Evolutionary conservation across 1,140 invertebrate species (phyloP).

Genomic region (Dreissena rostriformis): DNA sequence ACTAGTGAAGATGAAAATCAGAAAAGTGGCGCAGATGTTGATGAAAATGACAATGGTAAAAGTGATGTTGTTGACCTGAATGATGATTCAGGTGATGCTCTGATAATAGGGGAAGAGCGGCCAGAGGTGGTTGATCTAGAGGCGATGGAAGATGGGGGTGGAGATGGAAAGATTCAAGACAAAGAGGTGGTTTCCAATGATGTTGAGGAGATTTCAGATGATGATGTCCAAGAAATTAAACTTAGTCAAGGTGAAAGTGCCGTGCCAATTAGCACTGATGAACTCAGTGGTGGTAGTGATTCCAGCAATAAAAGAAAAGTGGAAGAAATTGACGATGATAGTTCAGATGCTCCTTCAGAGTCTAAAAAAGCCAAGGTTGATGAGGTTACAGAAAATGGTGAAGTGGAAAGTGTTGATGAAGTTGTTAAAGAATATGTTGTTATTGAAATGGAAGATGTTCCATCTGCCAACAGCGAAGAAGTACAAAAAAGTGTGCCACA

Average conservation of each 20-base stretch:
- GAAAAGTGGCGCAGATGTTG: not conserved
- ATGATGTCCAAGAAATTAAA: conserved; percentile 44
- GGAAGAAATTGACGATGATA: conserved; percentile 46
- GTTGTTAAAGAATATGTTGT: conserved; percentile 73
- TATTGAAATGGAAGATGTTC: conserved; percentile 74
- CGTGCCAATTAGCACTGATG: conserved; percentile 24
- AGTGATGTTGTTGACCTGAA: conserved; percentile 31
- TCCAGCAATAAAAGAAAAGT: conserved; percentile 43
- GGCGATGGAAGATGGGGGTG: conserved; percentile 4
- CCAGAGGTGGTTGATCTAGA: conserved; percentile 7
- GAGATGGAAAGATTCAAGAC: conserved; percentile 17
- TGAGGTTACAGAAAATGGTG: conserved; percentile 35
- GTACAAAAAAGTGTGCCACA: conserved; percentile 67
- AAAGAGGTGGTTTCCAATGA: not conserved
- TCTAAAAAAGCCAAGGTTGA: conserved; percentile 40
- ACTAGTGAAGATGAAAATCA: conserved; percentile 30
- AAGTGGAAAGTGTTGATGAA: conserved; percentile 51
- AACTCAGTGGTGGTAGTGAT: conserved; percentile 23
- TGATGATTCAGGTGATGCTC: conserved; percentile 46
- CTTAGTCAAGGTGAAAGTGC: conserved; percentile 10
- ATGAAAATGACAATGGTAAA: conserved; percentile 13
- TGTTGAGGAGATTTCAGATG: conserved; percentile 49
- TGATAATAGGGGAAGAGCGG: conserved; percentile 41
- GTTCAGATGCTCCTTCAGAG: conserved; percentile 31
- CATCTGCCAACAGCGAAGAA: conserved; percentile 71